These are phyloP conservation scores for Bufo bufo DNA, from an alignment of 2,113 vertebrate genomes.

Conservation along the genomic window DNA sequence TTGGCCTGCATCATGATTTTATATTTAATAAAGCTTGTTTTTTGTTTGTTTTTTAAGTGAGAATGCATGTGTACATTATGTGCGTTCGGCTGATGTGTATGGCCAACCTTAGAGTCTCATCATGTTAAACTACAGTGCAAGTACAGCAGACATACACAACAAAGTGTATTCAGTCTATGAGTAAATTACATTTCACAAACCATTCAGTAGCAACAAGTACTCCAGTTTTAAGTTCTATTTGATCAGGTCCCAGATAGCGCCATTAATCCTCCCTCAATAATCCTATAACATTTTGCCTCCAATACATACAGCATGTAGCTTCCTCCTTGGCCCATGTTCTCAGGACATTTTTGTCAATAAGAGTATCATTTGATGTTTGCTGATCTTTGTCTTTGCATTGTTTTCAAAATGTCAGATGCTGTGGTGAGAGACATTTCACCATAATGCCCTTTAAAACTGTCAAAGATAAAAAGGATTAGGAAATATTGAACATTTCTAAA, in stretches of 20 bases:
- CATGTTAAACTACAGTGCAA: no score
- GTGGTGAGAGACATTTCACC: not conserved
- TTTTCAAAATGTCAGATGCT: slow-evolving; percentile 38
- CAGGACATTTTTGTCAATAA: not conserved
- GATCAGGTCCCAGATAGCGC: not conserved
- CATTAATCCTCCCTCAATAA: not conserved
- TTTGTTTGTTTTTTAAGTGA: no score
- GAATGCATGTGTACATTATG: no score
- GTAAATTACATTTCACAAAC: no score
- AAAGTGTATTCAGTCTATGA: no score
- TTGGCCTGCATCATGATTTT: no score
- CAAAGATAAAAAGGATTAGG: slow-evolving; percentile 17
- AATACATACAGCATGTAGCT: not conserved
- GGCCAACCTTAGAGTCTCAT: no score
- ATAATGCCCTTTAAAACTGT: slow-evolving; percentile 8
- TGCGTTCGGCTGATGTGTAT: no score
- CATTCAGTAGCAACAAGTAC: not conserved
- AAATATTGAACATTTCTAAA: not conserved
- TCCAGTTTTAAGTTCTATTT: not conserved
- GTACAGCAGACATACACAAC: no score
- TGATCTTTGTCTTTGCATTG: slow-evolving; percentile 21
- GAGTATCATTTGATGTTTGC: not conserved
- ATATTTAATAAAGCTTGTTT: no score
- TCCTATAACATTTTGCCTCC: not conserved
- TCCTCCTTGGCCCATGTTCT: not conserved